phyloP scores from a whole-genome alignment of 2,888 invertebrate genomes.

The Nomada lathburiana region DNA sequence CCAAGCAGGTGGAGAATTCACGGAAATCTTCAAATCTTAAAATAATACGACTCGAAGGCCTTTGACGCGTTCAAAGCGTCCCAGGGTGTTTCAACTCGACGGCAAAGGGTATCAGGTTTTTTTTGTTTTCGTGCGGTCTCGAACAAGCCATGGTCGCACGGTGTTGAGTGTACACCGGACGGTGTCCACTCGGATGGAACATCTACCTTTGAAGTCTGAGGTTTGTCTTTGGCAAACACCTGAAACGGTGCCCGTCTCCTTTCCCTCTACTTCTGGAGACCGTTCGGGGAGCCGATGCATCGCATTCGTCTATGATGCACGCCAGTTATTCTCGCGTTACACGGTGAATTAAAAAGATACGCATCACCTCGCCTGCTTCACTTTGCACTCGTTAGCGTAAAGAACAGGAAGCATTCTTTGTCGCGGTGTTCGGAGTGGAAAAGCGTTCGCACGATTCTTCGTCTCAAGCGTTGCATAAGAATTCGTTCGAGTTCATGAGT shows the following conservation, averaged over 20 bases:
- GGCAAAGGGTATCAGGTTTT: constrained; percentile 76
- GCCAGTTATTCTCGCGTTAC: constrained; percentile 70
- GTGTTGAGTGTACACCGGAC: constrained; percentile 80
- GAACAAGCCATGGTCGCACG: constrained; percentile 74
- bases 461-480: background rate
- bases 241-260: constrained; percentile 30
- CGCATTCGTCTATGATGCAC: constrained; percentile 41
- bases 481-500: background rate
- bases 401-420: constrained; percentile 49
- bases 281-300: constrained; percentile 30
- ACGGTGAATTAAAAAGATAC: constrained; percentile 63
- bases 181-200: constrained; percentile 77
- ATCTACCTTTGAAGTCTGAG: constrained; percentile 67
- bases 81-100: constrained; percentile 68
- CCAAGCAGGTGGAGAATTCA: background rate
- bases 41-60: constrained; percentile 10
- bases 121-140: constrained; percentile 67
- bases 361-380: constrained; percentile 44
- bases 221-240: constrained; percentile 68
- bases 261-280: constrained; percentile 15
- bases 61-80: constrained; percentile 45
- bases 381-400: constrained; percentile 39
- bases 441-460: constrained; percentile 13
- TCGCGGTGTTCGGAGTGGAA: constrained; percentile 11
- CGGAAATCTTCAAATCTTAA: background rate